Evolutionary conservation across 2,113 vertebrate species (phyloP).

Genomic region (Gymnarchus niloticus): DNA sequence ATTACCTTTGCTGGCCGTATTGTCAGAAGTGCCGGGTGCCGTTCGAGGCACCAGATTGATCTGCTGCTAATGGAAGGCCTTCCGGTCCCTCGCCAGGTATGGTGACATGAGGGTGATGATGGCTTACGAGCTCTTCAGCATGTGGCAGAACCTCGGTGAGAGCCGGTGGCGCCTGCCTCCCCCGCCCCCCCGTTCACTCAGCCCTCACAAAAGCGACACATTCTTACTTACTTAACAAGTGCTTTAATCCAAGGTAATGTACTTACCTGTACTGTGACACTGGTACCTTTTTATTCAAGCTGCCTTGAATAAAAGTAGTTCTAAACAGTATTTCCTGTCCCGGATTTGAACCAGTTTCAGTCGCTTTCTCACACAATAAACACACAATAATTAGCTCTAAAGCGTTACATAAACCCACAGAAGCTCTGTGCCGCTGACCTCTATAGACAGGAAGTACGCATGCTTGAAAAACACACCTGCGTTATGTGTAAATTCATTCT

Average conservation of each 20-base stretch:
- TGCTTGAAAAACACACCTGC: neutral
- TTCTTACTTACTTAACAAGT: neutral
- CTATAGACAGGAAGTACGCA: neutral
- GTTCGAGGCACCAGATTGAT: neutral
- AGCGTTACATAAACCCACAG: neutral
- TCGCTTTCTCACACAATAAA: neutral
- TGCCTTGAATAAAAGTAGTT: neutral
- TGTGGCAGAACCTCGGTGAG: conserved; percentile 70
- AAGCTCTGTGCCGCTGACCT: neutral
- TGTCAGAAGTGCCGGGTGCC: neutral
- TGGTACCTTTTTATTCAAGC: neutral
- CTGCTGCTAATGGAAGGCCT: neutral
- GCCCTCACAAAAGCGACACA: neutral
- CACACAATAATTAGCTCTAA: neutral
- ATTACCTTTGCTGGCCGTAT: neutral
- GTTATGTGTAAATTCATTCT: too few species aligned
- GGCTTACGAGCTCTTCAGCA: conserved; percentile 79
- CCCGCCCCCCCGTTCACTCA: too few species aligned
- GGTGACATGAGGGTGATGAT: conserved; percentile 82
- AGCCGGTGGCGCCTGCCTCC: neutral
- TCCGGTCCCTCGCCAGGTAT: conserved; percentile 52
- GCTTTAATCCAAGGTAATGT: neutral
- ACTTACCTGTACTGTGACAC: neutral
- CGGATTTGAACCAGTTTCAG: too few species aligned
- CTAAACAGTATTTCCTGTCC: too few species aligned